Evolutionary conservation across 2,797 vertebrate species (phyloP).

Genomic region (Parauchenoglanis punctatus): DNA sequence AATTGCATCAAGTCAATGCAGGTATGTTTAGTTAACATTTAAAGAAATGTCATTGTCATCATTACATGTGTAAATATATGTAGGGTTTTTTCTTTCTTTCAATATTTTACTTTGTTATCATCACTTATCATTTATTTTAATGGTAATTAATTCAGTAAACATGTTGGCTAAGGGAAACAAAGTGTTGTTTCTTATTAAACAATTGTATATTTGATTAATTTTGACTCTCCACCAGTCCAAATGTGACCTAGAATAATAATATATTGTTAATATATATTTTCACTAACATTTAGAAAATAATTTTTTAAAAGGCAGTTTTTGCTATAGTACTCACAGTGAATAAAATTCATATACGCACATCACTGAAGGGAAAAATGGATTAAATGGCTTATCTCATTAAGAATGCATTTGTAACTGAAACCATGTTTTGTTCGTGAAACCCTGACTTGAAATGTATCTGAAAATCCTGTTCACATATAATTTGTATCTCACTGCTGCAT

Average conservation of each 20-base stretch:
- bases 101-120: background rate
- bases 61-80: background rate
- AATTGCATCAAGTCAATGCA: background rate
- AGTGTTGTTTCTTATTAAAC: background rate
- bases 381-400: background rate
- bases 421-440: background rate
- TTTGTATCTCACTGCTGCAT: background rate
- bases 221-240: background rate
- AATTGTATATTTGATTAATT: background rate
- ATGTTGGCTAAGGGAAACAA: background rate
- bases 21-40: background rate
- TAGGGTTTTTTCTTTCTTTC: no score
- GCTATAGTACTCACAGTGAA: background rate
- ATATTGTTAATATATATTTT: background rate
- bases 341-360: no score
- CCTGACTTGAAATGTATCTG: background rate
- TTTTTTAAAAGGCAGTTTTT: background rate
- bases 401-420: slow-evolving; percentile 2
- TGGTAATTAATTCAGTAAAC: background rate
- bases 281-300: background rate
- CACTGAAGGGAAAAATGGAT: no score
- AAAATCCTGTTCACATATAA: background rate
- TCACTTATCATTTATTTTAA: background rate
- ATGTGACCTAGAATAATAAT: background rate
- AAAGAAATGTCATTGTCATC: background rate